Evolutionary conservation across 2,888 invertebrate species (phyloP), one percentile per base, ranked within the genome.

Genomic region (Drosophila tripunctata): DNA sequence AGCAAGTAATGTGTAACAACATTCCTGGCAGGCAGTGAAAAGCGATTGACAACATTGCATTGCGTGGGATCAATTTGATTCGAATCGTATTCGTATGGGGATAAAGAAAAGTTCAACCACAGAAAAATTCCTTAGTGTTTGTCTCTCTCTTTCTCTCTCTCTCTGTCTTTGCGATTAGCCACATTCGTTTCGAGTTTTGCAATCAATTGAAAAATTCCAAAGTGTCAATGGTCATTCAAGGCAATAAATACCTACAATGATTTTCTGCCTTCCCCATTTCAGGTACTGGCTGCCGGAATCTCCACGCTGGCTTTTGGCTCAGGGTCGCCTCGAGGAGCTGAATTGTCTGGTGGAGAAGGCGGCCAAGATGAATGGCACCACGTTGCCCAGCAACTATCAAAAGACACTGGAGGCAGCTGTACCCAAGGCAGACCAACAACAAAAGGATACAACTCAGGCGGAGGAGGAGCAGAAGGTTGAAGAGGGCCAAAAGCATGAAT

Each of bases 211-310:
- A 80, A 86, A 86, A 81, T 81, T 83, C 87, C 87, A 58, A 60
- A 45, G 57, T 64, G 77, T 58, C 84, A 71, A 21, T 70, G 73
- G 71, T 67, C 62, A 67, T 21, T 54, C 19, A 45, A 19, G 57
- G 41, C 63, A 83, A 85, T 74, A 86, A 82, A 78, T 78, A 54
- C 58, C 36, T 31, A 36, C n/a, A 41, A 63, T 62, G 38, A 30
- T 27, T 45, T 24, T 36, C 47, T 48, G 19, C 12, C 14, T 40
- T n/a, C 19, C 22, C 0, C 6, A 2, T 30, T n/a, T 1, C 89
- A 95, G 96, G 94, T 94, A 94, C 91, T 92, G 95, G 54, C 90
- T 96, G 56, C 95, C 96, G 4, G 96, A 96, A 92, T 96, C 96
- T 1, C 96, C 96, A 3, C 92, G 95, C 85, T 96, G 96, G 96